These are phyloP conservation scores for Psammodynastes pulverulentus DNA, from an alignment of 2,113 vertebrate species.

Conservation along the genomic window DNA sequence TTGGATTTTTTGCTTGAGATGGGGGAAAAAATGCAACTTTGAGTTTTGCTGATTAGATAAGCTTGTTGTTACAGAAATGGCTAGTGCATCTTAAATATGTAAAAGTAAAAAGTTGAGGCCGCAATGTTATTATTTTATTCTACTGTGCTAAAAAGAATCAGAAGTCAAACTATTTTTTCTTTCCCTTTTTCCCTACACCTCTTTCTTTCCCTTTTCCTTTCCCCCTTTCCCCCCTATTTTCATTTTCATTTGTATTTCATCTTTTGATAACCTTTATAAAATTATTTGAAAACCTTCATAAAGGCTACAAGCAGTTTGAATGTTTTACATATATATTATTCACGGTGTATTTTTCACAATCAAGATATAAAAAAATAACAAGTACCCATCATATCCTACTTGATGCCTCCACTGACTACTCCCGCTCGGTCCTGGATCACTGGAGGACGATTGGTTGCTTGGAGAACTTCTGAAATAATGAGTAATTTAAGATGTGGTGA, in stretches of 20 bases:
- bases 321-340: not conserved
- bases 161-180: not conserved
- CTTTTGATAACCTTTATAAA: not conserved
- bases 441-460: constrained; percentile 97
- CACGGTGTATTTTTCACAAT: not conserved
- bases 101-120: not conserved
- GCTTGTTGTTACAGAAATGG: too few relatives aligned
- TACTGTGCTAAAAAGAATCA: not conserved
- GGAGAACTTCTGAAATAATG: constrained; percentile 90
- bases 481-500: constrained; percentile 67
- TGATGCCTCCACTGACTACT: constrained; percentile 90
- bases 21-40: too few relatives aligned
- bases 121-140: not conserved
- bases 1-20: too few relatives aligned
- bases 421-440: constrained; percentile 88
- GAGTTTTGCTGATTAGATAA: too few relatives aligned
- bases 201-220: not conserved
- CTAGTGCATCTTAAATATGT: not conserved
- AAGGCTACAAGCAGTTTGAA: not conserved
- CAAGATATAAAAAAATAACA: not conserved
- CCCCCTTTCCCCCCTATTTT: not conserved
- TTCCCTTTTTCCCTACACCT: not conserved
- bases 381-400: constrained; percentile 88
- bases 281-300: not conserved
- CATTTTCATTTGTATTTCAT: not conserved